These are phyloP conservation scores for Holothuria leucospilota DNA, from an alignment of 53 echinoderm and acorn worm species.

Conservation along the genomic window DNA sequence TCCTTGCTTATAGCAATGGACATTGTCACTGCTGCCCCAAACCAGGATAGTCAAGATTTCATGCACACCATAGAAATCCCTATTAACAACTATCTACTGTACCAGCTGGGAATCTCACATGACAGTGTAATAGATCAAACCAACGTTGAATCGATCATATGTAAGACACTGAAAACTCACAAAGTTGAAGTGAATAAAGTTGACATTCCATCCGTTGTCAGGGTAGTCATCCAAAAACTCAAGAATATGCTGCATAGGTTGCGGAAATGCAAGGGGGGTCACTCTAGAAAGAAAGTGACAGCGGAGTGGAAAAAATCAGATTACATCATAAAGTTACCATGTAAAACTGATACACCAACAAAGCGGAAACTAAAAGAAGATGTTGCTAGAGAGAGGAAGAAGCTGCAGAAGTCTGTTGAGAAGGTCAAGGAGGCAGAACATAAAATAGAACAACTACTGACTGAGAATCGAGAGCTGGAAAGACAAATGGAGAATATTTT, in stretches of 20 bases:
- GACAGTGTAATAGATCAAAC: neutral
- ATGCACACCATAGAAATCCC: neutral
- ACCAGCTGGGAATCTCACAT: neutral
- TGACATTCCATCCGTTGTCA: neutral
- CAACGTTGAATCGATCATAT: neutral
- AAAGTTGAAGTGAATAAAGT: neutral
- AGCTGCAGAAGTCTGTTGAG: constrained; percentile 17
- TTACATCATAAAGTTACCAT: neutral
- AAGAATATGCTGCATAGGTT: constrained; percentile 10
- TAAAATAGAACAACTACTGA: neutral
- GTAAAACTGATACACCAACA: constrained; percentile 22
- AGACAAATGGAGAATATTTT: constrained; percentile 15
- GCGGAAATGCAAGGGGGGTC: constrained; percentile 9
- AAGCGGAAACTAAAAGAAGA: neutral
- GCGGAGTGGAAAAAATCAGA: neutral
- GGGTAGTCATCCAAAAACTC: constrained; percentile 12
- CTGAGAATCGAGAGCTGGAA: constrained; percentile 11
- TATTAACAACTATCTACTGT: neutral
- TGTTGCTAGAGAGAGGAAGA: neutral
- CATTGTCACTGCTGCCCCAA: neutral
- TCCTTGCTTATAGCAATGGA: neutral
- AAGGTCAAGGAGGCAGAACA: constrained; percentile 3
- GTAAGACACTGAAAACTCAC: neutral
- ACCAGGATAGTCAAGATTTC: neutral
- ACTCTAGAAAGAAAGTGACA: constrained; percentile 10